Evolutionary conservation across 1,140 invertebrate species (phyloP).

Genomic region (Drosophila carrolli): DNA sequence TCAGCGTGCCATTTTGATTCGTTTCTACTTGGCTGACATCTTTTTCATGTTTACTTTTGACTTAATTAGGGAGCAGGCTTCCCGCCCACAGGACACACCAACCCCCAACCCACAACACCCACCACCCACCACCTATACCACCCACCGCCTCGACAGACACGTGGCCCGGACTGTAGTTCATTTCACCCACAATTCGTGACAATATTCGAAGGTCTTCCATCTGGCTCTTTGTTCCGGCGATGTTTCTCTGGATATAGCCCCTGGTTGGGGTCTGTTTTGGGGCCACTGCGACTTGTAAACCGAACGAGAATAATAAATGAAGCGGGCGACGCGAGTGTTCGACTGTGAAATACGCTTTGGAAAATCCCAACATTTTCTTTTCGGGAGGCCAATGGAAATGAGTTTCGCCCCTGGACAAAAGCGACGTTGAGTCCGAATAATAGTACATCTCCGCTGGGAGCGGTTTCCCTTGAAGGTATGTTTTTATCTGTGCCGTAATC

Average conservation of each 20-base stretch:
- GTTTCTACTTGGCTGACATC: constrained; percentile 58
- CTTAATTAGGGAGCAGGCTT: constrained; percentile 59
- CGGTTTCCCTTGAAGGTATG: neutral
- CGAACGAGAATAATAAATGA: constrained; percentile 55
- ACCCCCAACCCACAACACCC: too few species aligned
- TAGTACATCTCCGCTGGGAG: constrained; percentile 1
- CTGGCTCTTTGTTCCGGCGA: constrained; percentile 18
- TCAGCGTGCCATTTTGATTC: constrained; percentile 46
- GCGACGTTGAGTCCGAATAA: neutral
- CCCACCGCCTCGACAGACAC: constrained; percentile 7
- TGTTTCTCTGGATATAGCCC: neutral
- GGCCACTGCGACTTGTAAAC: constrained; percentile 36
- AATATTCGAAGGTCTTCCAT: constrained; percentile 38
- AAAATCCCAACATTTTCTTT: constrained; percentile 19
- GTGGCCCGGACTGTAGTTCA: constrained; percentile 31
- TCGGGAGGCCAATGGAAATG: constrained; percentile 5
- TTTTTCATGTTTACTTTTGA: constrained; percentile 71
- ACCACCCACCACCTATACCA: too few species aligned
- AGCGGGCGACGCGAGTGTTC: constrained; percentile 41
- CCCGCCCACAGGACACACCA: neutral
- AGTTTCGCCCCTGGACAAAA: neutral
- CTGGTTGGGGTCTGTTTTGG: neutral
- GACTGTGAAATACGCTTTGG: constrained; percentile 53
- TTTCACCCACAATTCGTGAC: constrained; percentile 47
- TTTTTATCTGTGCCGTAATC: constrained; percentile 2